Evolutionary conservation across 2,888 invertebrate species (phyloP), one percentile per base, ranked within the genome.

Genomic region (Tetragonula carbonaria): DNA sequence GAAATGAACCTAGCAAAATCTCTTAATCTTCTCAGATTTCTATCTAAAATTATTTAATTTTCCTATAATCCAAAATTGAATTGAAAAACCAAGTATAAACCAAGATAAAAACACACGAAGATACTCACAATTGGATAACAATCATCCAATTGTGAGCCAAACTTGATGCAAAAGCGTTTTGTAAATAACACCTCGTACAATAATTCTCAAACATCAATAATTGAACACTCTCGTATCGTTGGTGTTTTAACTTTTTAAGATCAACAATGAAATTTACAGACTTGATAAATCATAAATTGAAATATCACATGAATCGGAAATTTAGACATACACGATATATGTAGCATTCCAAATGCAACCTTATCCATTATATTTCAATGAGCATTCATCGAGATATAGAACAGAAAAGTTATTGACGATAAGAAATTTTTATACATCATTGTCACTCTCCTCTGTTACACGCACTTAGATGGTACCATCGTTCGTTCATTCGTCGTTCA

Each of bases 351-450:
- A 13, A 21, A 62, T 18, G 62, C 62, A 65, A 53, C 16, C 16
- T 73, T 78, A 75, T 83, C 75, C 14, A n/a, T n/a, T n/a, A n/a
- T n/a, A n/a, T 11, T 16, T 63, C 74, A 71, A 38, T 53, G 55
- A 74, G 21, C 71, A 59, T 62, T 62, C 62, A 50, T 23, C 67
- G 65, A 66, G 84, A 79, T 85, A 84, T 33, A 38, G 16, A 16
- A 14, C 11, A 23, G 5, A 74, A 59, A 68, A 75, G 33, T 67
- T 53, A 68, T n/a, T 45, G 23, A 16, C 21, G 84, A 85, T 75
- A 78, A 83, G 53, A 5, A 55, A 77, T 28, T 77, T 82, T 77
- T 82, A 21, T 63, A 63, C 14, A 53, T 65, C 38, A 62, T 74
- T 77, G 74, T 74, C 82, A 23, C 28, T 1, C 14, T 59, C 66